Evolutionary conservation across 2,888 invertebrate genomes (phyloP), one percentile per base, ranked within the genome.

Genomic region (Drosophila parthenogenetica): DNA sequence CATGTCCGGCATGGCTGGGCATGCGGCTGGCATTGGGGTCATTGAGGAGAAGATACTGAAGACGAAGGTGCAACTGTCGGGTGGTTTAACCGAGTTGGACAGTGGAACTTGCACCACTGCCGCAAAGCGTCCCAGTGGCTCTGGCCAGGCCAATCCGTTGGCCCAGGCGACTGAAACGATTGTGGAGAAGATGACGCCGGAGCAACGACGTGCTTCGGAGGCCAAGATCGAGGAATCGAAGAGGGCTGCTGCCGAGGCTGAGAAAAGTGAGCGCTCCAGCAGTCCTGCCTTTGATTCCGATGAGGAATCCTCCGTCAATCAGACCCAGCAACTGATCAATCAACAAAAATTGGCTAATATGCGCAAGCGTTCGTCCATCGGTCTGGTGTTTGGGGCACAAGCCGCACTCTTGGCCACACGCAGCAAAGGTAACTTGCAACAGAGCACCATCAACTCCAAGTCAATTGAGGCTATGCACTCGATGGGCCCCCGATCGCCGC

Each of bases 241-340:
- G 53, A 79, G 89, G 0, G 91, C 90, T 5, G 81, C 89, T 1
- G 87, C 81, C 14, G 92, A 95, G 89, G 93, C 95, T 40, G 95
- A 97, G 90, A 95, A 95, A 81, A 95, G 95, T 5, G 97, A 97
- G 83, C 93, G 98, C 43, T 98, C 98, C 0, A 98, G 98, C 88
- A 98, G 98, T 90, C 95, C 97, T 1, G 97, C 97, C 0, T 98
- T 98, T 90, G 98, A 98, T 86, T 98, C 98, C 0, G 98, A 98
- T 90, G 98, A 98, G 71, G 98, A 98, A 88, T 96, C 96, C 71
- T 95, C 95, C 0, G 93, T 94, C 0, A 94, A 94, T 71, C 92
- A 92, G 72, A 92, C 93, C 0, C 94, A 93, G 53, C 89, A 89
- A 42, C 68, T 89, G 74, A 90, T 91, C 49, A 87, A 69, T 29